Conservation (phyloP, 2,113 vertebrate species). For the Mus spicilegus region DNA sequence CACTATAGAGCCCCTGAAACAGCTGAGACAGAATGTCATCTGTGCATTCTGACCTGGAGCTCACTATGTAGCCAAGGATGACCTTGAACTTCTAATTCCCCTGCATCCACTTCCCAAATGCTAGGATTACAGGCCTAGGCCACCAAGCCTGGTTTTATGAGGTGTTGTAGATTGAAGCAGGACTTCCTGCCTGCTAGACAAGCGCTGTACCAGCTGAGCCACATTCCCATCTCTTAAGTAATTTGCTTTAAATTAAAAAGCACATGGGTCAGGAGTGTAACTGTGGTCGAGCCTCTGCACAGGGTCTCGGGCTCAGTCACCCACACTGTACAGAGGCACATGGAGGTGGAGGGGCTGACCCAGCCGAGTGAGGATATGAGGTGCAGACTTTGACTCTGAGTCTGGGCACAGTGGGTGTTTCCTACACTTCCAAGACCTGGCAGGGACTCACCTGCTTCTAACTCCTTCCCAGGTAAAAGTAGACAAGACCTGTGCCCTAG, state of each 20-base stretch:
- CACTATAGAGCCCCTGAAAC: not conserved
- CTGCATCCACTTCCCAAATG: not conserved
- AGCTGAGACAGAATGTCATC: not conserved
- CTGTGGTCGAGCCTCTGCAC: not conserved
- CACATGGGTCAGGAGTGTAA: not conserved
- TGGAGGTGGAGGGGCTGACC: not conserved
- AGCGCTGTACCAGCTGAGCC: not conserved
- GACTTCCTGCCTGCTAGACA: not conserved
- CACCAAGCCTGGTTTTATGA: not conserved
- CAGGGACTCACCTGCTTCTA: not conserved
- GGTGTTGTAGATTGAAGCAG: not conserved
- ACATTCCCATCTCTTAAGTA: not conserved
- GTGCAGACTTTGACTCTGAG: not conserved
- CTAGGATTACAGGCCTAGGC: not conserved
- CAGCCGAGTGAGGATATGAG: not conserved
- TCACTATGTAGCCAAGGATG: not conserved
- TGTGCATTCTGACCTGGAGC: not conserved
- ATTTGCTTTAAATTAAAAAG: conserved; percentile 3
- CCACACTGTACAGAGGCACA: not conserved
- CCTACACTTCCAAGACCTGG: not conserved
- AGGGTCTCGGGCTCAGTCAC: not conserved
- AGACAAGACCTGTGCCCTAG: conserved; percentile 91
- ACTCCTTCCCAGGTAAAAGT: conserved; percentile 91
- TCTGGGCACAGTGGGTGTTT: not conserved
- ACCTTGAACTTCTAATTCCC: not conserved